phyloP scores from a whole-genome alignment of 2,113 vertebrate species.

The Ciconia boyciana region DNA sequence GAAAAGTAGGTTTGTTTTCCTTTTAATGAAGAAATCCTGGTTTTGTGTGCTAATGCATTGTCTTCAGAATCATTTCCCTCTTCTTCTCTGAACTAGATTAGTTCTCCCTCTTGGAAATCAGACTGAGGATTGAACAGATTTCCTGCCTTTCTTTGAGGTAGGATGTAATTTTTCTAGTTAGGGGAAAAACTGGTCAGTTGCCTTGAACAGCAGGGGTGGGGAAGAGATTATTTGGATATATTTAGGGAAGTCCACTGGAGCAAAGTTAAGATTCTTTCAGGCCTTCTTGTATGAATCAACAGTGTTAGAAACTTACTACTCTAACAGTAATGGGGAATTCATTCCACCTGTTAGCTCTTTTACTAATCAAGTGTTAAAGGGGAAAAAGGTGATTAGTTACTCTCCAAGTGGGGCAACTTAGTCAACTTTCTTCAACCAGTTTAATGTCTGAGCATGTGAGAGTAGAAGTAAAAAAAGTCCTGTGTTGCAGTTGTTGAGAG shows the following conservation, averaged over 20 bases:
- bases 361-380: background rate
- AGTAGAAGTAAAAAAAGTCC: background rate
- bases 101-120: constrained; percentile 37
- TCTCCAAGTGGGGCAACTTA: background rate
- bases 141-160: constrained; percentile 44
- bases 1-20: background rate
- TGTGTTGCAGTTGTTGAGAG: background rate
- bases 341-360: background rate
- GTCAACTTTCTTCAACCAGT: background rate
- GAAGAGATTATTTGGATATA: background rate
- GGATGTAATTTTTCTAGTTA: constrained; percentile 42
- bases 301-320: background rate
- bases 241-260: background rate
- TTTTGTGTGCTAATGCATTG: background rate
- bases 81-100: constrained; percentile 53
- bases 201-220: background rate
- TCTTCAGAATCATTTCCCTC: constrained; percentile 37
- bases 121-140: constrained; percentile 48
- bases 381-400: background rate
- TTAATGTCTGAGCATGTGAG: background rate
- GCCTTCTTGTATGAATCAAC: background rate
- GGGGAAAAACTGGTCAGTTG: background rate
- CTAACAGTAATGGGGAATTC: background rate
- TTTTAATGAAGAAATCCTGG: background rate
- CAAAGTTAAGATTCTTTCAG: background rate